Conservation (phyloP, 2,113 vertebrate genomes). For the Saimiri boliviensis region DNA sequence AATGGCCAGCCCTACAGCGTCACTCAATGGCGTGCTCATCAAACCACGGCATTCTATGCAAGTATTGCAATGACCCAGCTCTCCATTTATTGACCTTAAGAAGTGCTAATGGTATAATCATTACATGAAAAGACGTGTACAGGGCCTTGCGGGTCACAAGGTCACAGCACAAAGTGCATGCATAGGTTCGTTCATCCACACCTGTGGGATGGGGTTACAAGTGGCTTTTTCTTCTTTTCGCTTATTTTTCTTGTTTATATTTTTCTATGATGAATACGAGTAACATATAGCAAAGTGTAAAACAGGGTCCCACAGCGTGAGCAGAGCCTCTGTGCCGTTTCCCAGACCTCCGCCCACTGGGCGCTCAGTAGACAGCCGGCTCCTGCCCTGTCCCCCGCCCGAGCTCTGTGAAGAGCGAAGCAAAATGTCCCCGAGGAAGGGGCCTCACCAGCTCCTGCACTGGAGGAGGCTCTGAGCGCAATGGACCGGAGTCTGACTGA, state of each 20-base stretch:
- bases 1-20: too few relatives aligned
- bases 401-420: neutral
- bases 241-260: neutral
- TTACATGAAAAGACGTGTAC: accelerated
- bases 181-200: accelerated
- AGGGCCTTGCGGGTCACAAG: accelerated
- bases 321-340: accelerated
- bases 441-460: too few relatives aligned
- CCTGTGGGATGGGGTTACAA: neutral
- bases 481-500: neutral
- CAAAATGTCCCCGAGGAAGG: neutral
- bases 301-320: accelerated
- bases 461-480: neutral
- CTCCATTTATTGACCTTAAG: neutral
- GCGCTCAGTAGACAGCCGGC: neutral
- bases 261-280: neutral
- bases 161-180: neutral
- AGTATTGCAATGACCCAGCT: neutral
- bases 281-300: too few relatives aligned
- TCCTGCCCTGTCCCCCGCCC: neutral
- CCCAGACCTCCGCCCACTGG: neutral
- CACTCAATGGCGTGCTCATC: neutral
- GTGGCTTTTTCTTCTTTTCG: neutral
- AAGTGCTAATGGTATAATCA: neutral
- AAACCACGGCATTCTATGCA: accelerated